A percentile compares a stretch with the other conserved stretches of the same genome.
phyloP scores from a whole-genome alignment of 2,797 vertebrate genomes.

The Gymnoscopelus microlampas region DNA sequence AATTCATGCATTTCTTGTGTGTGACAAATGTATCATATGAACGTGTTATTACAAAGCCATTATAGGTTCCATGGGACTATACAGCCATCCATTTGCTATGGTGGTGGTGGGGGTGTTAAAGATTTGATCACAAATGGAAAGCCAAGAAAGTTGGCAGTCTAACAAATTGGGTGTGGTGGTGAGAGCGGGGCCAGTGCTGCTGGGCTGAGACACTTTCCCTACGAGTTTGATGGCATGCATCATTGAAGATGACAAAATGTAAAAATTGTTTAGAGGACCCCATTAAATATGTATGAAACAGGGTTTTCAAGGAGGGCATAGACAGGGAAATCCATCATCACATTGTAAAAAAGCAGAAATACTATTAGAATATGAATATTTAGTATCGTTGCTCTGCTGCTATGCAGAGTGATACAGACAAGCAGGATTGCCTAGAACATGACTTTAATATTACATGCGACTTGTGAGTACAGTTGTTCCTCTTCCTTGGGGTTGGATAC shows the following conservation, averaged over 20 bases:
- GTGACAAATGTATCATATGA: conserved; percentile 64
- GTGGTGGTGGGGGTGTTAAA: conserved; percentile 55
- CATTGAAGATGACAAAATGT: conserved; percentile 85
- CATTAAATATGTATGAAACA: conserved; percentile 85
- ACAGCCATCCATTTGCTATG: conserved; percentile 40
- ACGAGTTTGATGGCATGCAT: conserved; percentile 79
- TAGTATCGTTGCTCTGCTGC: conserved; percentile 62
- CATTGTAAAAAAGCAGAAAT: conserved; percentile 78
- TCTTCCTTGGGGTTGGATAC: conserved; percentile 52
- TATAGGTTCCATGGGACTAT: conserved; percentile 45
- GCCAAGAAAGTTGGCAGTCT: conserved; percentile 53
- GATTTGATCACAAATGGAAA: conserved; percentile 67
- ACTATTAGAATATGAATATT: conserved; percentile 83
- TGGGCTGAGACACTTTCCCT: conserved; percentile 56
- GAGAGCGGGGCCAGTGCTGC: conserved; percentile 45
- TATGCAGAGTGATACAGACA: conserved; percentile 51
- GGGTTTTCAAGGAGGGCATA: conserved; percentile 79
- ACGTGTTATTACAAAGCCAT: conserved; percentile 39
- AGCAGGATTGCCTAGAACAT: conserved; percentile 49
- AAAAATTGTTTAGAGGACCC: conserved; percentile 83
- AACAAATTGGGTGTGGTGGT: conserved; percentile 52
- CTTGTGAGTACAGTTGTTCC: conserved; percentile 57
- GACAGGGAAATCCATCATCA: conserved; percentile 84
- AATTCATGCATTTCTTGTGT: conserved; percentile 50
- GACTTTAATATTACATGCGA: conserved; percentile 63